Conservation (phyloP, 1,140 invertebrate species). For the Danaus plexippus region DNA sequence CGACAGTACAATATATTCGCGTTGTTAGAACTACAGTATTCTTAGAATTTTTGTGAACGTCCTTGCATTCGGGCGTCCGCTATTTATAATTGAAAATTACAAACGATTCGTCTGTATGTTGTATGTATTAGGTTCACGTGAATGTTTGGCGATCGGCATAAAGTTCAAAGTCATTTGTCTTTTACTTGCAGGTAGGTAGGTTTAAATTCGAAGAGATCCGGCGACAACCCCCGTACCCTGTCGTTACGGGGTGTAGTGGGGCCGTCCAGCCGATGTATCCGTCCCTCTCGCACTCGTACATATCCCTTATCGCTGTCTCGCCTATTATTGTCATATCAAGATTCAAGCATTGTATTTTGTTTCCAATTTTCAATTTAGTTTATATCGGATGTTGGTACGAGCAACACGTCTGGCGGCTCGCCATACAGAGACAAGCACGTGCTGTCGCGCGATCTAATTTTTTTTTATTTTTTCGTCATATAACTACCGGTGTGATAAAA, state of each 20-base stretch:
- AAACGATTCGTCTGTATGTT: slow-evolving; percentile 33
- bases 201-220: slow-evolving; percentile 60
- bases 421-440: slow-evolving; percentile 47
- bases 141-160: slow-evolving; percentile 25
- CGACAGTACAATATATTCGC: slow-evolving; percentile 24
- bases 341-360: slow-evolving; percentile 68
- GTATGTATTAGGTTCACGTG: slow-evolving; percentile 7
- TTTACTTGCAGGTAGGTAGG: slow-evolving; percentile 58
- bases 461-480: slow-evolving; percentile 25
- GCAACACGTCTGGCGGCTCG: slow-evolving; percentile 54
- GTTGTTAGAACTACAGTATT: slow-evolving; percentile 57
- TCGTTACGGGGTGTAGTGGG: slow-evolving; percentile 54
- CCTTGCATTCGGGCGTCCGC: slow-evolving; percentile 59
- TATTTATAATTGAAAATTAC: slow-evolving; percentile 66
- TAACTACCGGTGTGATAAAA: slow-evolving; percentile 24
- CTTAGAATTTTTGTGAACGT: slow-evolving; percentile 52
- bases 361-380: slow-evolving; percentile 71
- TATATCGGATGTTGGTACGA: slow-evolving; percentile 64
- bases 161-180: slow-evolving; percentile 43
- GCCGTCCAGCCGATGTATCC: slow-evolving; percentile 36
- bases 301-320: slow-evolving; percentile 49
- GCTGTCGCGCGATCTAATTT: slow-evolving; percentile 34
- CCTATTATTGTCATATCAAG: slow-evolving; percentile 69
- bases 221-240: slow-evolving; percentile 60
- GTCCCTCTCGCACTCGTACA: slow-evolving; percentile 35